Evolutionary conservation across 2,888 invertebrate genomes (phyloP).

Genomic region (Melikaiella ostensackeni): DNA sequence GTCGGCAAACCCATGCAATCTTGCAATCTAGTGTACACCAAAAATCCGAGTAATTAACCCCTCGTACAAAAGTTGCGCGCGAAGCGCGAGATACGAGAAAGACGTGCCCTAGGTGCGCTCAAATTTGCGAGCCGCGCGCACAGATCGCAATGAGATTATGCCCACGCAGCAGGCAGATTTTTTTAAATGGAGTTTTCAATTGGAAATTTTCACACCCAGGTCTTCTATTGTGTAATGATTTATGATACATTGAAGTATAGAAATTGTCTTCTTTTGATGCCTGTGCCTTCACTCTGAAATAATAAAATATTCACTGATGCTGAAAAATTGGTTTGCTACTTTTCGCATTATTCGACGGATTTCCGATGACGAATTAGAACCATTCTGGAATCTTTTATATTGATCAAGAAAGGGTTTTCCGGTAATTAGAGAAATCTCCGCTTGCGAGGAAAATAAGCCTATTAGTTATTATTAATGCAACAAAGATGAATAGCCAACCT

Average conservation of each 20-base stretch:
- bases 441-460: background rate
- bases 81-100: too few relatives aligned
- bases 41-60: too few relatives aligned
- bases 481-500: background rate
- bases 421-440: background rate
- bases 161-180: too few relatives aligned
- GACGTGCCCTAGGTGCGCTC: too few relatives aligned
- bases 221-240: too few relatives aligned
- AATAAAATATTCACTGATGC: background rate
- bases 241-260: background rate
- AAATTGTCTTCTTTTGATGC: background rate
- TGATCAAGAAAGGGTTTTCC: background rate
- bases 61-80: too few relatives aligned
- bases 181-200: too few relatives aligned
- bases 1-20: too few relatives aligned
- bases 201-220: too few relatives aligned
- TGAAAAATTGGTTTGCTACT: background rate
- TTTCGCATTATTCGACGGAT: background rate
- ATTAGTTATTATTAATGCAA: conserved; percentile 5
- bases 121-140: too few relatives aligned
- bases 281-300: background rate
- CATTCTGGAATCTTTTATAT: background rate
- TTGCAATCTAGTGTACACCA: too few relatives aligned
- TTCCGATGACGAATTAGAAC: background rate
- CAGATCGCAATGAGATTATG: too few relatives aligned